Evolutionary conservation across 2,888 invertebrate genomes (phyloP), one percentile per base, ranked within the genome.

Genomic region (Smittia aterrima): DNA sequence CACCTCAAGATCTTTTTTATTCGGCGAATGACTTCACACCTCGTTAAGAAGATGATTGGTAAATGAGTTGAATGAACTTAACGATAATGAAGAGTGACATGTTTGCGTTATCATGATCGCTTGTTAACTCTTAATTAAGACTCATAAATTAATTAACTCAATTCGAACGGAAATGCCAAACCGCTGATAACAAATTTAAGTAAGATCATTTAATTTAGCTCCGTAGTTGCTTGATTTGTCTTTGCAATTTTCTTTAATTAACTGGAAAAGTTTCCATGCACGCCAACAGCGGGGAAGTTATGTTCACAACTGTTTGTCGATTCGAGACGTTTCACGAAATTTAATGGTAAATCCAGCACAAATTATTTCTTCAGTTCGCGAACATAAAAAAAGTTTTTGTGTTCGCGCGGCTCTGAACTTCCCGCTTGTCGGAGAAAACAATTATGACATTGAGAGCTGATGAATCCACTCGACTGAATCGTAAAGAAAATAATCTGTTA

Each of bases 61-160:
- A n/a, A n/a, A n/a, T n/a, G n/a, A n/a, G n/a, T 47, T 47, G 47
- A 47, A 47, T n/a, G 13, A 47, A 2, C 47, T 47, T 47, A 6
- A 47, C 38, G 38, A 47, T 13, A n/a, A 47, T 16, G 47, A 47
- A 47, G 47, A 47, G 4, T 13, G 47, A 47, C 47, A 47, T 47
- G 47, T 47, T 47, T 47, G 47, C 47, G 11, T 47, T 47, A 47
- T 47, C 47, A 47, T 47, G 47, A 47, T 47, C 47, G 47, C 47
- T 47, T 47, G 47, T 16, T 47, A 4, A 16, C 47, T 47, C 16
- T 47, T n/a, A 47, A 47, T 47, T 47, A 47, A 47, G 4, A 4
- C 62, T 62, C 62, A 62, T 62, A 62, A 62, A 62, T 62, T 62
- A 20, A 62, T 62, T 62, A 62, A 62, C 16, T 53, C 6, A 40